Evolutionary conservation across 2,888 invertebrate species (phyloP), one percentile per base, ranked within the genome.

Genomic region (Shargacucullia verbasci): DNA sequence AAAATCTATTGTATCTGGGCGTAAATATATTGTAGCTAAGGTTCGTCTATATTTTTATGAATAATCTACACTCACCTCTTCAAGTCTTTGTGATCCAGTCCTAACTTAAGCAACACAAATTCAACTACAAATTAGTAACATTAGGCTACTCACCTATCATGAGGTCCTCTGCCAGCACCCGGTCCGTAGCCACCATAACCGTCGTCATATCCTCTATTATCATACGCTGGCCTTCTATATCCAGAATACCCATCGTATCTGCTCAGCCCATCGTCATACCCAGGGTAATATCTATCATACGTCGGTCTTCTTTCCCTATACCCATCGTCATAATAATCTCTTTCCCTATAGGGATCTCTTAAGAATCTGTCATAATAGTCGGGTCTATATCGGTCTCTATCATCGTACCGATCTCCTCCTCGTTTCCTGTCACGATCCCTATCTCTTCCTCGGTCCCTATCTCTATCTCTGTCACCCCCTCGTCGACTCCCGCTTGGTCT

Each of bases 291-390:
- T 55, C 90, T 83, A 1, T 92, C 91, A 59, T 87, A 88, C 10
- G 77, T 53, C 0, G 91, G 91, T 15, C 91, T 76, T 48, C 90
- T 80, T 13, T 86, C 86, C 54, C 87, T 84, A 43, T 89, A 87
- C 3, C 80, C 79, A 47, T 89, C 90, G 20, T 91, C 90, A 37
- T 90, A 85, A 78, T 83, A 84, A 59, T 86, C 86, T 44, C 89
- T 83, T 40, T 88, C 89, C 70, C 90, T 86, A 48, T 88, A 87
- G 0, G 92, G 89, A 65, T 93, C 92, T 65, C 91, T 83, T 37
- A 92, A 60, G 60, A 91, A 92, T 52, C 91, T 83, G 34, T 93
- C 92, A 54, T 92, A 92, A 47, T 92, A 90, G 62, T 92, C 92
- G 9, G 89, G 89, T n/a, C 89, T 83, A 55, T 92, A 92, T 62